Evolutionary conservation across 1,140 invertebrate species (phyloP).

Genomic region (Eubasilissa regina): DNA sequence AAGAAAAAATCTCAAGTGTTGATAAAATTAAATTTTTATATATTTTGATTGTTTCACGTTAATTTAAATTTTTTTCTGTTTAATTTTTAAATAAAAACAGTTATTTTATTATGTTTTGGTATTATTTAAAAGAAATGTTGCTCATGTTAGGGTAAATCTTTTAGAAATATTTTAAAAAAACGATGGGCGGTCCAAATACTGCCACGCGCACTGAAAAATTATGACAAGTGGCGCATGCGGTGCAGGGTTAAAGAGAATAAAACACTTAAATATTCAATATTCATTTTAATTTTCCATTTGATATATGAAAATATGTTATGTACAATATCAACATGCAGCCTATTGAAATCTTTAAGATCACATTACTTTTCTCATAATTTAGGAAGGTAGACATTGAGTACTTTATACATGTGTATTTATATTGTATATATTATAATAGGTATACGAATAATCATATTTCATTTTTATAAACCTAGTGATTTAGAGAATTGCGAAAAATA

Average conservation of each 20-base stretch:
- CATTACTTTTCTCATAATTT: slow-evolving; percentile 26
- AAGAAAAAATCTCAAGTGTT: too few species aligned
- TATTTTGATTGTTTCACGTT: too few species aligned
- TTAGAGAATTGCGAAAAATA: slow-evolving; percentile 3
- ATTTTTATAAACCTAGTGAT: background rate
- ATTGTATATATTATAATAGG: background rate
- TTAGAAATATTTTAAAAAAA: too few species aligned
- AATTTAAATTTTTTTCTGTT: background rate
- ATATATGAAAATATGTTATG: slow-evolving; percentile 40
- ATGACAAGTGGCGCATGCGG: too few species aligned
- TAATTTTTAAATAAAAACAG: background rate
- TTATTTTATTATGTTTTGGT: too few species aligned
- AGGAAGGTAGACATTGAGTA: slow-evolving; percentile 27
- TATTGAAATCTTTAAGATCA: slow-evolving; percentile 17
- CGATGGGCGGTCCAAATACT: too few species aligned
- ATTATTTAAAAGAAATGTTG: too few species aligned
- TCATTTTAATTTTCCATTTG: slow-evolving; percentile 37
- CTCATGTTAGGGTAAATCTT: too few species aligned
- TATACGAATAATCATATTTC: slow-evolving; percentile 7
- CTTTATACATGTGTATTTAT: slow-evolving; percentile 9
- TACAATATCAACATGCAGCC: slow-evolving; percentile 37
- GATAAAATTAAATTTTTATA: too few species aligned
- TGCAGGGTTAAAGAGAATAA: background rate
- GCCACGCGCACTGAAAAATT: too few species aligned
- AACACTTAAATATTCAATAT: background rate